Base-by-base conservation (phyloP, 2,888 invertebrate genomes). In the Glaucopsyche alexis region DNA sequence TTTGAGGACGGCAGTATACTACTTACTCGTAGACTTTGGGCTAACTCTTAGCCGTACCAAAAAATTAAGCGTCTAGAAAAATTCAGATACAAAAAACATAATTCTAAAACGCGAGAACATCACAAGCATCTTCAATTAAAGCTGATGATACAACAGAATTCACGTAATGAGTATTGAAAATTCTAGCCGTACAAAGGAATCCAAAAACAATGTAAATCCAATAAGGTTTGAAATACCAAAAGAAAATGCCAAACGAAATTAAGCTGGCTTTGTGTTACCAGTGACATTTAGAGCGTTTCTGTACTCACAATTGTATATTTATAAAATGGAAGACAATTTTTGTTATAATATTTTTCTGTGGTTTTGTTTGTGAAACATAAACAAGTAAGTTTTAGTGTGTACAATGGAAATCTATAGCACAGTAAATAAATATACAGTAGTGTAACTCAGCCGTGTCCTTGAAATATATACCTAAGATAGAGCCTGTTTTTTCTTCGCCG, bases 151-250 rank as follows among this genome's bases (percentile, higher is more conserved):
- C 19, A 69, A 69, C 19, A 69, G 49, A 69, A 69, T 49, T 69
- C 69, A n/a, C 47, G 29, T 69, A 69, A 69, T 69, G 69, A 69
- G 19, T 69, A 69, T 69, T 69, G 69, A 47, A 69, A 69, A 69
- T 69, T 69, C 69, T 69, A 69, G 69, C 69, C 29, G 69, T 69
- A 69, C 69, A 49, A 69, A 69, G 69, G 69, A 69, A 69, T 69
- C 14, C 45, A 49, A 49, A 69, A 69, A 47, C 49, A 69, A 49
- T 69, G 49, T 69, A 47, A 47, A 47, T 69, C 14, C 69, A 49
- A 69, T 69, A 69, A 69, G 47, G 69, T 47, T 69, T 69, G 47
- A 69, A 69, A 69, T 69, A 69, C 69, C 47, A 19, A 67, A 67
- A 47, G 47, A 47, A 47, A 67, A 47, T 67, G 47, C 45, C 67